phyloP scores from a whole-genome alignment of 1,140 invertebrate genomes.

The Ceratina calcarata region DNA sequence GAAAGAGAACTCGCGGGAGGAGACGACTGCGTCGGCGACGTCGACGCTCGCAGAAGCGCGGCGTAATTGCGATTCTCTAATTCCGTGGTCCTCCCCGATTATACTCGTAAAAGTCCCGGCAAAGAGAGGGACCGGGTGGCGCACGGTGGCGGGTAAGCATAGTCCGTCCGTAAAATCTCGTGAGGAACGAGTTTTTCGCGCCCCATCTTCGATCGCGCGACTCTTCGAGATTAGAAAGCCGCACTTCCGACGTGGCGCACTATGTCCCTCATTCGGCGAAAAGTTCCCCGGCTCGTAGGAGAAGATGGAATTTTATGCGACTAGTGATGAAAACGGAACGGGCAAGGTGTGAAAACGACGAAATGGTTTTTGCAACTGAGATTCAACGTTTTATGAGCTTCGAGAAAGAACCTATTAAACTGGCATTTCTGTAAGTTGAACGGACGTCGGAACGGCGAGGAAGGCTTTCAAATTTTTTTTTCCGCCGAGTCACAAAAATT shows the following conservation, averaged over 20 bases:
- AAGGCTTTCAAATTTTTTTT: too few species aligned
- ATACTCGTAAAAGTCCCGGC: slow-evolving; percentile 11
- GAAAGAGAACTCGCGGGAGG: too few species aligned
- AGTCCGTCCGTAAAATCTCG: neutral
- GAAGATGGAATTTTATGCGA: slow-evolving; percentile 14
- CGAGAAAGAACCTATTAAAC: neutral
- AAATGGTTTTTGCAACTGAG: neutral
- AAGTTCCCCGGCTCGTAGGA: neutral
- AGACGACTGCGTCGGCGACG: neutral
- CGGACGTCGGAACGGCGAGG: neutral
- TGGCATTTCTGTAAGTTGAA: neutral
- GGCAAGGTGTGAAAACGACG: neutral
- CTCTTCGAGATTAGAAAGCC: neutral
- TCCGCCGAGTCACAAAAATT: too few species aligned
- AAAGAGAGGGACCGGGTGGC: too few species aligned
- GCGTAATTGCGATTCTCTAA: slow-evolving; percentile 31
- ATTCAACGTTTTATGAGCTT: neutral
- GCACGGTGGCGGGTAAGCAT: too few species aligned
- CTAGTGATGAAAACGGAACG: neutral
- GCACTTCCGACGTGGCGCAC: neutral
- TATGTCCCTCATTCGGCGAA: neutral
- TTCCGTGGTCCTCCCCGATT: slow-evolving; percentile 18
- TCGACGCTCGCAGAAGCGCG: slow-evolving; percentile 1
- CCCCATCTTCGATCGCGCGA: neutral
- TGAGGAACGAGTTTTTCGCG: neutral